Conservation (phyloP, 2,113 vertebrate genomes). For the Silurus asotus region DNA sequence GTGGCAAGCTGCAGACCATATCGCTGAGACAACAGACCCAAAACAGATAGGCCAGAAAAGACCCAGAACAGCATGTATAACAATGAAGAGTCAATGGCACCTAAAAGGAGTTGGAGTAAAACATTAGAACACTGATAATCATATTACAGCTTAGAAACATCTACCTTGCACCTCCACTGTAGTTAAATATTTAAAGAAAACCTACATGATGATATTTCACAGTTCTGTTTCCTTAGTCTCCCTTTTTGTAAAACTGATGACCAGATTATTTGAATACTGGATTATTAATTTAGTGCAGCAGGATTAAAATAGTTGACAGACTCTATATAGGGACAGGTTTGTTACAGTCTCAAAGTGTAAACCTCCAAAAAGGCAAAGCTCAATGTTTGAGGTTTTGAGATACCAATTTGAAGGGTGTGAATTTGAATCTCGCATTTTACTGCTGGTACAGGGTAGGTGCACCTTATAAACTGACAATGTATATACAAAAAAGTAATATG, state of each 20-base stretch:
- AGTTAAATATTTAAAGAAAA: too few relatives aligned
- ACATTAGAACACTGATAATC: neutral
- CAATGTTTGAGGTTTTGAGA: neutral
- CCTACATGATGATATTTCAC: neutral
- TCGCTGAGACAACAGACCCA: conserved; percentile 85
- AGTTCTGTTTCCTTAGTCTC: neutral
- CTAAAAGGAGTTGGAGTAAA: conserved; percentile 56
- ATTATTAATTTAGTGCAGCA: neutral
- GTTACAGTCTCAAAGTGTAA: neutral
- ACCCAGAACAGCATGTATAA: conserved; percentile 89
- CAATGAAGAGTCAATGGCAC: conserved; percentile 85
- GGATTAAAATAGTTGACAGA: neutral
- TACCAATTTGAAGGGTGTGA: neutral
- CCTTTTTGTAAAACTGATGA: neutral
- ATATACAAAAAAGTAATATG: neutral
- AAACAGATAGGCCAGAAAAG: conserved; percentile 84
- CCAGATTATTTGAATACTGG: neutral
- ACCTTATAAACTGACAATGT: neutral
- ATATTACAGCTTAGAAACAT: neutral
- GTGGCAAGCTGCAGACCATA: conserved; percentile 89
- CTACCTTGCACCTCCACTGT: neutral
- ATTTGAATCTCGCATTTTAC: neutral
- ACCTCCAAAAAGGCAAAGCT: neutral
- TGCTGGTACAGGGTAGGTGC: neutral
- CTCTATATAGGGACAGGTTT: neutral